Evolutionary conservation across 2,888 invertebrate species (phyloP).

Genomic region (Cataglyphis rosenhaueri): DNA sequence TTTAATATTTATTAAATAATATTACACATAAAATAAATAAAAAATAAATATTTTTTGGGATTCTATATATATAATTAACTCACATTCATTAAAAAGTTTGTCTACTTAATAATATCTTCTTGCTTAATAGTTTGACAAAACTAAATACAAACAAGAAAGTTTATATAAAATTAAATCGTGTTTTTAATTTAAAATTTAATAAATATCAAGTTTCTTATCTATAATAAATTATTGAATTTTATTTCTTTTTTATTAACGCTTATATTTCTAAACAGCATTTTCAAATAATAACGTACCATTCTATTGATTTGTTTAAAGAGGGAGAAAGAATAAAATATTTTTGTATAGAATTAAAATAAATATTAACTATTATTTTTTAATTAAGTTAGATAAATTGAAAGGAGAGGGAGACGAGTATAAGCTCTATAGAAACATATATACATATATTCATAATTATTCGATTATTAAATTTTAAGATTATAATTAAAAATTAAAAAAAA

Average conservation of each 20-base stretch:
- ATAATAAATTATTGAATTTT: neutral
- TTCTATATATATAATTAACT: neutral
- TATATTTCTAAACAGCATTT: neutral
- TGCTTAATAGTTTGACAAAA: neutral
- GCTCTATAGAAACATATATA: neutral
- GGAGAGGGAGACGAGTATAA: neutral
- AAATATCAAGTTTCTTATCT: neutral
- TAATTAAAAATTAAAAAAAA: neutral
- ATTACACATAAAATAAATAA: conserved; percentile 12
- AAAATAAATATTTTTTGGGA: neutral
- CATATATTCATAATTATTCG: neutral
- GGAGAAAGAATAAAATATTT: neutral
- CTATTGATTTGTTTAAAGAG: neutral
- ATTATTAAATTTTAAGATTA: neutral
- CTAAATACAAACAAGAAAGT: neutral
- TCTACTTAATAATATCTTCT: neutral
- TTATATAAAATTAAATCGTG: neutral
- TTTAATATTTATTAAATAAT: neutral
- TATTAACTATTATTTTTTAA: neutral
- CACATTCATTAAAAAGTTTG: neutral
- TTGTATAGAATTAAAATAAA: neutral
- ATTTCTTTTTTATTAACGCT: neutral
- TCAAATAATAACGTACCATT: neutral
- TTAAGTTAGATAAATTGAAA: neutral
- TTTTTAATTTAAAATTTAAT: neutral